A percentile compares a stretch with the other conserved stretches of the same genome.
These are phyloP conservation scores for Scyliorhinus canicula DNA, from an alignment of 2,797 vertebrate species.

Conservation along the genomic window DNA sequence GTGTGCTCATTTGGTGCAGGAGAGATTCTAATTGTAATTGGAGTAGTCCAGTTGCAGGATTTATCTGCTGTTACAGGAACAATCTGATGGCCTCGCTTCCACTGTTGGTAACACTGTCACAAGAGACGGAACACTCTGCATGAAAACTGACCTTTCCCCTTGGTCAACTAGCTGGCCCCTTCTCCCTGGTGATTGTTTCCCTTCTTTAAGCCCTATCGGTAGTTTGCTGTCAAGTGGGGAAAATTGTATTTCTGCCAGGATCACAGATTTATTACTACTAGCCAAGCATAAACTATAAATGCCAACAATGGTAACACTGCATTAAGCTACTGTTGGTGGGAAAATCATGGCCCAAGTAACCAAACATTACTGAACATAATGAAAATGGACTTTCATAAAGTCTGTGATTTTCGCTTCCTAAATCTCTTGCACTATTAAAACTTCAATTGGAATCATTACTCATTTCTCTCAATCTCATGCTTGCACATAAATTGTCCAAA, in stretches of 20 bases:
- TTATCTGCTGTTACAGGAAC: slow-evolving; percentile 13
- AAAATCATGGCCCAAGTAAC: neutral
- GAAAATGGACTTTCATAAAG: neutral
- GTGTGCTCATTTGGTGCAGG: neutral
- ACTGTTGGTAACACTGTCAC: neutral
- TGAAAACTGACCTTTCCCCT: neutral
- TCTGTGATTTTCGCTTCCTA: neutral
- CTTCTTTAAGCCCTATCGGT: neutral
- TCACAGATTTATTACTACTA: neutral
- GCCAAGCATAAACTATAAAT: slow-evolving; percentile 11
- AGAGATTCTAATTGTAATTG: neutral
- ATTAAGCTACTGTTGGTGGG: neutral
- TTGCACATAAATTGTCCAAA: neutral
- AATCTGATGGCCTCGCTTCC: neutral
- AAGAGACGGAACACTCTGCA: neutral
- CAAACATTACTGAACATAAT: neutral
- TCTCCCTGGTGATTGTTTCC: neutral
- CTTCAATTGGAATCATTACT: neutral
- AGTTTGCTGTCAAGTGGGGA: neutral
- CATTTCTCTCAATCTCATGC: neutral
- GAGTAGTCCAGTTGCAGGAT: neutral
- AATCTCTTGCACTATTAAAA: neutral
- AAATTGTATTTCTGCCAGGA: neutral
- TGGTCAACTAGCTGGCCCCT: neutral
- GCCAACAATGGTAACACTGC: neutral